Evolutionary conservation across 2,113 vertebrate genomes (phyloP).

Genomic region (Neopipo cinnamomea): DNA sequence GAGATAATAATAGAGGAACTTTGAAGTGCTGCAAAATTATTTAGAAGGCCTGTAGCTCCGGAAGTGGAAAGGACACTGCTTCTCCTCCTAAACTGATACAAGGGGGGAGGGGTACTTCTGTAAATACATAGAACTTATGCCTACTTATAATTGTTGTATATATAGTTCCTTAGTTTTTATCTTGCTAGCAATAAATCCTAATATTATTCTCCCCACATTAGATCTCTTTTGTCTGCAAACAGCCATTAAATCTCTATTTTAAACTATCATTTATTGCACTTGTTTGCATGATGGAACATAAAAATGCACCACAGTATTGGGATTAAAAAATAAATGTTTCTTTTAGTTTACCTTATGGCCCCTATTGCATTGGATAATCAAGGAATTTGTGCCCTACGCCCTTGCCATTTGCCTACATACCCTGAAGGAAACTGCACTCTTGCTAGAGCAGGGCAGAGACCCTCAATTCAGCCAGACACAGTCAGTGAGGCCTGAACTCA

Average conservation of each 20-base stretch:
- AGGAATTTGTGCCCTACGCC: background rate
- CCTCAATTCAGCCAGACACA: background rate
- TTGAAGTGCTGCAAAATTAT: too few species aligned
- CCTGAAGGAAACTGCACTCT: background rate
- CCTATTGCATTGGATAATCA: accelerated
- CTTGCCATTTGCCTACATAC: background rate
- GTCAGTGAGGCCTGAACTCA: background rate
- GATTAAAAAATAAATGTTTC: background rate
- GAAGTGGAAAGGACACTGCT: too few species aligned
- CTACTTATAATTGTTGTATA: too few species aligned
- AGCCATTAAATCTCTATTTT: background rate
- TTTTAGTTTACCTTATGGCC: background rate
- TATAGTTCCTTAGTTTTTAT: too few species aligned
- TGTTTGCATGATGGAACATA: background rate
- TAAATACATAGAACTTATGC: too few species aligned
- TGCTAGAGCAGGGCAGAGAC: background rate
- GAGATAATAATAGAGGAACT: too few species aligned
- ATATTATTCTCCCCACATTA: too few species aligned
- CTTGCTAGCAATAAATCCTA: too few species aligned
- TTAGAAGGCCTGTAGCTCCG: too few species aligned
- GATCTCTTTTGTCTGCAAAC: too few species aligned
- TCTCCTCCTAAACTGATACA: too few species aligned
- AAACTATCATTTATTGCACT: background rate
- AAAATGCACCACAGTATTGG: background rate
- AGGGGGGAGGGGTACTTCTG: too few species aligned